Evolutionary conservation across 2,113 vertebrate genomes (phyloP), one percentile per base, ranked within the genome.

Genomic region (Rhabdornis inornatus): DNA sequence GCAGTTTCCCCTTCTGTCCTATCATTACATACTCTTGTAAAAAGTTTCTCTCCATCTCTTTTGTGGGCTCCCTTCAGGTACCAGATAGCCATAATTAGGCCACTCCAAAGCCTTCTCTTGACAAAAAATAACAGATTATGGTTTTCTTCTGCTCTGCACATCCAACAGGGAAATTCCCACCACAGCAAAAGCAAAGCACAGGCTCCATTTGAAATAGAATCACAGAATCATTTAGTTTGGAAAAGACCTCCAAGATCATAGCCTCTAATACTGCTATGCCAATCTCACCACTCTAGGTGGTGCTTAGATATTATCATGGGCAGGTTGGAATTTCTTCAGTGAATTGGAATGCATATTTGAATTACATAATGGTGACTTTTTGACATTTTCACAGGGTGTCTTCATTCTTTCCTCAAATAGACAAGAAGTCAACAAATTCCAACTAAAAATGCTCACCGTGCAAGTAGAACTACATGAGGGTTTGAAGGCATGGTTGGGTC

Each of bases 231-330:
- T 31, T n/a, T 6, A 2, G 13, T 39, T 39, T 68, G 53, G 30
- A 40, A n/a, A 59, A 52, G 15, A 17, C 23, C 28, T 45, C 55
- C 9, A 19, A 9, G 35, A 11, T 19, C 25, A 8, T 2, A 2
- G 16, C 11, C 53, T 82, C 53, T n/a, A n/a, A 40, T 28, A 74
- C 7, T 63, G 56, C 42, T 89, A 21, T 89, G 60, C 33, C 42
- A 31, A 11, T 11, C 39, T 74, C 23, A 15, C 50, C 64, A 50
- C 77, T 89, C 42, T 78, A 87, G 69, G 33, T 78, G 52, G 60
- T 94, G 69, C 89, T 87, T 95, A 52, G 80, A 69, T 92, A 83
- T 69, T 80, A 33, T 24, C 25, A 3, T 30, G 44, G 33, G 33
- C 33, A 90, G 44, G 55, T 15, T 70, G 23, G 47, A 59, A 24